A percentile compares a stretch with the other conserved stretches of the same genome.
Conservation (phyloP, 2,888 invertebrate species). For the Drosophila subsilvestris region DNA sequence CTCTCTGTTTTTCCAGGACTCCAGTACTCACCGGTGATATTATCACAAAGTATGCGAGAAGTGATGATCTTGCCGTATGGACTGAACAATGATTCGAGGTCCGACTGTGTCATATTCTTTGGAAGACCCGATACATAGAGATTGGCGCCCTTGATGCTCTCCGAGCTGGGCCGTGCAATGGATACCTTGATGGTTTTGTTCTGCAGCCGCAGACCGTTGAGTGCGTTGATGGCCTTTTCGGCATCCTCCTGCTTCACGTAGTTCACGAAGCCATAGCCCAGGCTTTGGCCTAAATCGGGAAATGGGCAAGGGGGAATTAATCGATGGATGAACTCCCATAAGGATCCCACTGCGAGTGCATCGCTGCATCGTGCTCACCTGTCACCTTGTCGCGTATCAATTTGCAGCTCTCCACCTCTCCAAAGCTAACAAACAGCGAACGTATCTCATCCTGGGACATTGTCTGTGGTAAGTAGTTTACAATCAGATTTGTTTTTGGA, state of each 20-base stretch:
- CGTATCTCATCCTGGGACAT: constrained; percentile 98
- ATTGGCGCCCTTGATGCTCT: constrained; percentile 97
- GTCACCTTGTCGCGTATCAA: constrained; percentile 98
- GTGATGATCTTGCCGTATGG: constrained; percentile 93
- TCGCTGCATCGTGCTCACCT: constrained; percentile 85
- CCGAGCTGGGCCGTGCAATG: constrained; percentile 96
- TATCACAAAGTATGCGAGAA: constrained; percentile 93
- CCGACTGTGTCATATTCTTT: constrained; percentile 94
- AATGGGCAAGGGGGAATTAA: not conserved
- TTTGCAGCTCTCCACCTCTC: constrained; percentile 98
- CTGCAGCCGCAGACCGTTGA: constrained; percentile 98
- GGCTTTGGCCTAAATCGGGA: constrained; percentile 93
- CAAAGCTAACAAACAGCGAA: constrained; percentile 96
- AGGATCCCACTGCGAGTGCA: not conserved
- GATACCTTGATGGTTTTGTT: constrained; percentile 99
- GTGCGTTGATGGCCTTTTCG: constrained; percentile 98
- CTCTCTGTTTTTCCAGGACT: not conserved
- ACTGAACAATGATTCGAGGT: constrained; percentile 92
- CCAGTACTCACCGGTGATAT: constrained; percentile 89
- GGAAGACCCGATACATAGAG: constrained; percentile 96
- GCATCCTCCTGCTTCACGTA: constrained; percentile 99
- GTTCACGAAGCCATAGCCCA: constrained; percentile 99
- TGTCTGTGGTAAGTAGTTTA: constrained; percentile 97
- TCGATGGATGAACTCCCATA: not conserved
- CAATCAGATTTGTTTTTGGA: constrained; percentile 97